Conservation (phyloP, 2,113 vertebrate species). For the Ivindomyrus marchei region DNA sequence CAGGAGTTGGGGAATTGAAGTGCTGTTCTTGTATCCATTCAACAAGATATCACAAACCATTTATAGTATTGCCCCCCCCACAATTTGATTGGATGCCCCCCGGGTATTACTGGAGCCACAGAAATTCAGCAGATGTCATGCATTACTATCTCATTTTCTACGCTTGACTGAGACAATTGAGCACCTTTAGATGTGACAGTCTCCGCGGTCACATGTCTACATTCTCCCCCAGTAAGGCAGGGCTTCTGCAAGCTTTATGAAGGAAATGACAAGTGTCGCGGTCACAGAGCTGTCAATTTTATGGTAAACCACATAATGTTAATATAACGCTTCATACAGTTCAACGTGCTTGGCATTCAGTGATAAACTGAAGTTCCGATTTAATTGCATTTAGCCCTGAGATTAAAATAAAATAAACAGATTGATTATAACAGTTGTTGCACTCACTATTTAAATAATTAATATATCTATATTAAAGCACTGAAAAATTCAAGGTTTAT, state of each 20-base stretch:
- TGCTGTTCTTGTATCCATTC: not conserved
- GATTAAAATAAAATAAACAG: not conserved
- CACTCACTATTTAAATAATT: not conserved
- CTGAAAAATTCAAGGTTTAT: not conserved
- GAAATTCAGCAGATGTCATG: not conserved
- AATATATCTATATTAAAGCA: not conserved
- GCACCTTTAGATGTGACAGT: not conserved
- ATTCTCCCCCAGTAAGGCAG: not conserved
- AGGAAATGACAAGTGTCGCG: not conserved
- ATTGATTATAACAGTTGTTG: not conserved
- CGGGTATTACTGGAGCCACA: not conserved
- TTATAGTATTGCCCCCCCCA: not conserved
- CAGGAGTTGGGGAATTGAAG: not conserved
- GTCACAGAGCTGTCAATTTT: not conserved
- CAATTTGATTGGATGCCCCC: not conserved
- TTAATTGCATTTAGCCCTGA: not conserved
- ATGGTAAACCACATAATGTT: not conserved
- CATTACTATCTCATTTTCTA: not conserved
- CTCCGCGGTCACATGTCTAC: not conserved
- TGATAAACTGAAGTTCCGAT: not conserved
- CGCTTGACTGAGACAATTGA: not conserved
- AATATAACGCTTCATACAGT: not conserved
- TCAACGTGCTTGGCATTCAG: not conserved
- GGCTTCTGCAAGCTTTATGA: not conserved
- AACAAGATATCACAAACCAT: not conserved